Evolutionary conservation across 2,888 invertebrate genomes (phyloP), one percentile per base, ranked within the genome.

Genomic region (Mantis religiosa): DNA sequence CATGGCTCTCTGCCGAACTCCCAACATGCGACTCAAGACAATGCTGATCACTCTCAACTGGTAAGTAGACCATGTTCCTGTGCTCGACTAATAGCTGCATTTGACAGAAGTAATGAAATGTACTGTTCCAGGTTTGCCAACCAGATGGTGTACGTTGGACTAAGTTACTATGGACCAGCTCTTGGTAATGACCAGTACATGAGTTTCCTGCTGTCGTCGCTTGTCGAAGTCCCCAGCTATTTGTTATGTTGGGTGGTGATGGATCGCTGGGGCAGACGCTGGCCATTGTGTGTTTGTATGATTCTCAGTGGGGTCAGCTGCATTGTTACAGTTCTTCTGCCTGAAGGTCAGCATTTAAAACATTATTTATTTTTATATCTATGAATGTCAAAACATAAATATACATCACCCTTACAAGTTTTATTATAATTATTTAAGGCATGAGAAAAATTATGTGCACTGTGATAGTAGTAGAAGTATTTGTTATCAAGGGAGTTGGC

Each of bases 161-260:
- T 98, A 82, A 98, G 98, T 91, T 98, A 98, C 92, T 98, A 98
- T 91, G 98, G 98, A 0, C 98, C 98, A 15, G 96, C 97, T 1
- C 94, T 98, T 88, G 98, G 98, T 15, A 97, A 95, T 91, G 97
- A 98, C 93, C 97, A 98, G 91, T 98, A 98, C 93, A 94, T 98
- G 91, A 98, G 98, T 92, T 98, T 98, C 93, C 96, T 98, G 90
- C 94, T 98, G 84, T 97, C 98, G 3, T 97, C 97, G 0, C 95
- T 96, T 0, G 98, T 98, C 7, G 98, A 98, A 93, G 96, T 98
- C 91, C 98, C 98, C 0, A 97, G 98, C 92, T 98, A 98, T 92
- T 93, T 98, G 85, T 95, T 96, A 8, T 97, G 98, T 92, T 98
- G 98, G 97, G 94, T 97, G 87, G 95, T 98, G 25, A 97, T 98